These are phyloP conservation scores for Falco naumanni DNA, from an alignment of 2,797 vertebrate species.

Conservation along the genomic window DNA sequence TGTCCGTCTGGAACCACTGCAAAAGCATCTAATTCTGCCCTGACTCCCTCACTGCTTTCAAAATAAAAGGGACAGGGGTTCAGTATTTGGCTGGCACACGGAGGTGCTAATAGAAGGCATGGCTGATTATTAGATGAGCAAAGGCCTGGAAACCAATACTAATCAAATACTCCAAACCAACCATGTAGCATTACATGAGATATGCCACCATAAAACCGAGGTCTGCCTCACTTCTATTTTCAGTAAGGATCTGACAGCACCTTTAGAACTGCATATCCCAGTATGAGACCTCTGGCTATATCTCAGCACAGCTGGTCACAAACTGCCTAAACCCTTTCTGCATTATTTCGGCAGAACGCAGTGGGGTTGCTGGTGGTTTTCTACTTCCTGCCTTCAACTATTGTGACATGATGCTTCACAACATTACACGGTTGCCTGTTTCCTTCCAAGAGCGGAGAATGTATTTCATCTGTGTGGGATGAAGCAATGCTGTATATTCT, in stretches of 20 bases:
- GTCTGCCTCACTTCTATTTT: neutral
- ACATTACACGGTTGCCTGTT: rapidly evolving
- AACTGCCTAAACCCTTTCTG: neutral
- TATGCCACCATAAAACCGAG: rapidly evolving
- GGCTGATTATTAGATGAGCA: neutral
- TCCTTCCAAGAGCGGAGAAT: conserved; percentile 1
- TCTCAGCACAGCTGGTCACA: neutral
- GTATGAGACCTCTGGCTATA: neutral
- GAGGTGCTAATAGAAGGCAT: neutral
- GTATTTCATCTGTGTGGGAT: conserved; percentile 12
- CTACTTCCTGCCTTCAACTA: neutral
- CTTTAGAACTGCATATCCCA: neutral
- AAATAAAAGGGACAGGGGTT: neutral
- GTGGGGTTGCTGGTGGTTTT: neutral
- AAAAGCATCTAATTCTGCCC: neutral
- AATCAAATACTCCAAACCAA: neutral
- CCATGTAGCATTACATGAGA: neutral
- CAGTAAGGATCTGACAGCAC: neutral
- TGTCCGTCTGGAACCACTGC: neutral
- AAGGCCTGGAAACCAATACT: neutral
- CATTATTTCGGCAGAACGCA: neutral
- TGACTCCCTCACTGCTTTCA: neutral
- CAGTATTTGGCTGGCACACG: neutral
- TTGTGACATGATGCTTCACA: neutral
- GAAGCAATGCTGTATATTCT: neutral